A percentile compares a stretch with the other conserved stretches of the same genome.
Conservation (phyloP, 2,888 invertebrate genomes). For the Trichopoda pennipes region DNA sequence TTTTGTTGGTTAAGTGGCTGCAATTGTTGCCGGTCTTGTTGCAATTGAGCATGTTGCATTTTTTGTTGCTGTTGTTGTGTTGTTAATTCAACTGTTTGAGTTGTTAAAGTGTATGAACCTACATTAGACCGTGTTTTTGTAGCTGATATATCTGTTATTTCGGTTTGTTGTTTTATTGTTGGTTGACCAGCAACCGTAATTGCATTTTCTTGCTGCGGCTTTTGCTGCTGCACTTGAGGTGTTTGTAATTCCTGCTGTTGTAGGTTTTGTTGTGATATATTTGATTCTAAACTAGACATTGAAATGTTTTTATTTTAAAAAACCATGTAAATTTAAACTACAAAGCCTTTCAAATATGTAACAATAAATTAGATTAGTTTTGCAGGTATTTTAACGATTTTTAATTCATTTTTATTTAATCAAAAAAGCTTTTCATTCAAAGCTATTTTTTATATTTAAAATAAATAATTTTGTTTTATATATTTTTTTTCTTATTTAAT, state of each 20-base stretch:
- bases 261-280: slow-evolving; percentile 48
- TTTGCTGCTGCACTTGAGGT: slow-evolving; percentile 58
- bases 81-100: slow-evolving; percentile 37
- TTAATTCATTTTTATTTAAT: not conserved
- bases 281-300: slow-evolving; percentile 61
- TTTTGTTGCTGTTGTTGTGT: slow-evolving; percentile 16
- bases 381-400: not conserved
- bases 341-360: not conserved
- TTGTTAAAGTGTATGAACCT: slow-evolving; percentile 28
- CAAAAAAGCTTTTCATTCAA: too few relatives aligned
- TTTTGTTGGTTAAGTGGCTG: slow-evolving; percentile 54
- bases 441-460: not conserved
- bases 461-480: too few relatives aligned
- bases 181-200: slow-evolving; percentile 67
- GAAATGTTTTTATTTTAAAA: slow-evolving; percentile 47
- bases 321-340: slow-evolving; percentile 38
- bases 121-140: slow-evolving; percentile 33
- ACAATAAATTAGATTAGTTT: slow-evolving; percentile 1
- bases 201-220: slow-evolving; percentile 66
- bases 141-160: slow-evolving; percentile 36
- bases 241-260: slow-evolving; percentile 54
- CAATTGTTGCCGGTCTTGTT: slow-evolving; percentile 32
- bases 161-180: slow-evolving; percentile 49
- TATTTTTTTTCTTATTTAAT: not conserved
- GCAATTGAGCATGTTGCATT: slow-evolving; percentile 2